Conservation (phyloP, 2,113 vertebrate genomes). For the Tachuris rubrigastra region DNA sequence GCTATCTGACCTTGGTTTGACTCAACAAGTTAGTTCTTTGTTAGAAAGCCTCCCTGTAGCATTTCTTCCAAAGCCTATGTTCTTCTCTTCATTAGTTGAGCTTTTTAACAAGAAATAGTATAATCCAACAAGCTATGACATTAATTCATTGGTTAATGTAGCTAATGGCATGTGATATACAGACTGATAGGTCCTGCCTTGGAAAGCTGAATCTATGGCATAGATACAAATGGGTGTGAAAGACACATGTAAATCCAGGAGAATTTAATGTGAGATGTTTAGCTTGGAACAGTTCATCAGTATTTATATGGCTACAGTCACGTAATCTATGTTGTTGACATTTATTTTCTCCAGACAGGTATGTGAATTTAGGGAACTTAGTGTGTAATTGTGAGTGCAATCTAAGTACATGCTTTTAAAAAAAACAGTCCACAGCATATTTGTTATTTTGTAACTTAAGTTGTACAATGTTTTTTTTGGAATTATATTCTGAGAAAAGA, state of each 20-base stretch:
- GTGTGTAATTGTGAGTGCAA: accelerated
- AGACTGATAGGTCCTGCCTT: neutral
- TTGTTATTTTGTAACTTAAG: neutral
- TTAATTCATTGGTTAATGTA: neutral
- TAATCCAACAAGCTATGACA: neutral
- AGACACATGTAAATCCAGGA: neutral
- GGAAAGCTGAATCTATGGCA: neutral
- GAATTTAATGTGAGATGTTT: neutral
- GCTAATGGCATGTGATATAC: neutral
- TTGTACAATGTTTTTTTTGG: neutral
- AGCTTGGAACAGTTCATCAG: neutral
- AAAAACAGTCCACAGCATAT: neutral
- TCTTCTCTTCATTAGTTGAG: neutral
- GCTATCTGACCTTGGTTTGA: neutral
- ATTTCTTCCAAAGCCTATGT: neutral
- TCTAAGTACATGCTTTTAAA: neutral
- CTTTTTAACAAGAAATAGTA: neutral
- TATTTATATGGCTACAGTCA: neutral
- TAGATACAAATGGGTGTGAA: neutral
- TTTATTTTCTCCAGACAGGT: neutral
- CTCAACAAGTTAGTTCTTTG: neutral
- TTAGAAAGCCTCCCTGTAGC: neutral
- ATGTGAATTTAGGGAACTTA: neutral
- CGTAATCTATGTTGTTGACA: neutral
- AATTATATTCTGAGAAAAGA: neutral